Base-by-base conservation (phyloP, 2,888 invertebrate genomes). In the Apantesis nais region DNA sequence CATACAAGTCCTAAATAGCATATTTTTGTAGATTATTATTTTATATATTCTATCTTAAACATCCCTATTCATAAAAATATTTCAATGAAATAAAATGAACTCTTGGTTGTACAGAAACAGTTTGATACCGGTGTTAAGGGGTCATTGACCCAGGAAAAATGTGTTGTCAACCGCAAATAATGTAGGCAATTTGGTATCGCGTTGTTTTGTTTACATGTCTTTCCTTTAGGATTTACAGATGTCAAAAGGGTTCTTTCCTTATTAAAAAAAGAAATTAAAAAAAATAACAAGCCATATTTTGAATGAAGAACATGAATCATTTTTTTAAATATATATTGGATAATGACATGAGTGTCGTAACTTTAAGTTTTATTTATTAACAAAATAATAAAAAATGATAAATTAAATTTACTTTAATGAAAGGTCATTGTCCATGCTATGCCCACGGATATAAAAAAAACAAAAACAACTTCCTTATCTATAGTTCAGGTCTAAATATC, bases 81-180 rank as follows among this genome's bases (percentile, higher is more conserved):
- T 58, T 74, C 68, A 72, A 71, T 75, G 63, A 66, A 60, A 63
- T 48, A 48, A 72, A 67, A 29, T 25, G 25, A 25, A 71, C 62
- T 62, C 66, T 70, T 71, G 66, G 77, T 78, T 73, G 71, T 69
- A 76, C n/a, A n/a, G n/a, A n/a, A 74, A 74, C 80, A 73, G 72
- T 73, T 67, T 77, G 77, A 80, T 74, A 71, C 70, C 79, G 80
- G 80, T 86, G 90, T 89, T 86, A 90, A 87, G 73, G 80, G 91
- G 88, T 89, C 90, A 82, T 72, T 88, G 89, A 93, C 92, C 92
- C 92, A 89, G 92, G 93, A 92, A 93, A 92, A 88, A 85, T 83
- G 81, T 85, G 86, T 86, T 85, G 88, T 86, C 87, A 88, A 87
- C 88, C 86, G 84, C 86, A 84, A 84, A 84, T 84, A 84, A 78